Percentiles rank a stretch among this genome's conserved stretches.
phyloP scores from a whole-genome alignment of 1,140 invertebrate species.

The Daktulosphaira vitifoliae region DNA sequence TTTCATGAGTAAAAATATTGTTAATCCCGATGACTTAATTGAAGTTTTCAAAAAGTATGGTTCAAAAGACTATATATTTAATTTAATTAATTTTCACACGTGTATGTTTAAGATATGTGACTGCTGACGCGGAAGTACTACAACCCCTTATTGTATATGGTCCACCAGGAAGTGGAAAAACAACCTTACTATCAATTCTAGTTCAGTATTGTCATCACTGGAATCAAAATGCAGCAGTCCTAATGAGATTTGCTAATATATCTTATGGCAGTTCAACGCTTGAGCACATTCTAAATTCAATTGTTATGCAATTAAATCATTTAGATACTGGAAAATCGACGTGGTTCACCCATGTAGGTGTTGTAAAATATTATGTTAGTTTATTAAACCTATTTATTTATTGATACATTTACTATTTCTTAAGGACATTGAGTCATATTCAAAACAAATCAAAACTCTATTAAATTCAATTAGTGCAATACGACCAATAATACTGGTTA shows the following conservation, averaged over 20 bases:
- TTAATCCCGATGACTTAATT: constrained; percentile 53
- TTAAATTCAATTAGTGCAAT: constrained; percentile 48
- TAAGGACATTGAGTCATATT: constrained; percentile 47
- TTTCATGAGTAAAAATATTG: constrained; percentile 54
- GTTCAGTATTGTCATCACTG: constrained; percentile 56
- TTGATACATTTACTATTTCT: neutral
- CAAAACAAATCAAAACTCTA: constrained; percentile 46
- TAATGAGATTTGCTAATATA: constrained; percentile 56
- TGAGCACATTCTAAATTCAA: constrained; percentile 55
- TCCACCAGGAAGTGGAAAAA: constrained; percentile 69
- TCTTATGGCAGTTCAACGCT: constrained; percentile 58
- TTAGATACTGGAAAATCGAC: constrained; percentile 51
- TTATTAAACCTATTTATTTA: neutral
- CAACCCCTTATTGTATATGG: constrained; percentile 65
- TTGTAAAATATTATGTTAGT: neutral
- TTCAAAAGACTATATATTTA: too few relatives aligned
- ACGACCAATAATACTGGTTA: constrained; percentile 55
- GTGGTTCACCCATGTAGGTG: constrained; percentile 50
- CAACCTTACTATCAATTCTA: constrained; percentile 61
- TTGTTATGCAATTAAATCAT: constrained; percentile 58
- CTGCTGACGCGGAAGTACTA: constrained; percentile 47
- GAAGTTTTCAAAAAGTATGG: constrained; percentile 57
- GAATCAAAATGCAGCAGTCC: constrained; percentile 50
- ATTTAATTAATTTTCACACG: too few relatives aligned
- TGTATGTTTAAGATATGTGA: constrained; percentile 55